Conservation (phyloP, 2,797 vertebrate genomes). For the Neomorphus geoffroyi region DNA sequence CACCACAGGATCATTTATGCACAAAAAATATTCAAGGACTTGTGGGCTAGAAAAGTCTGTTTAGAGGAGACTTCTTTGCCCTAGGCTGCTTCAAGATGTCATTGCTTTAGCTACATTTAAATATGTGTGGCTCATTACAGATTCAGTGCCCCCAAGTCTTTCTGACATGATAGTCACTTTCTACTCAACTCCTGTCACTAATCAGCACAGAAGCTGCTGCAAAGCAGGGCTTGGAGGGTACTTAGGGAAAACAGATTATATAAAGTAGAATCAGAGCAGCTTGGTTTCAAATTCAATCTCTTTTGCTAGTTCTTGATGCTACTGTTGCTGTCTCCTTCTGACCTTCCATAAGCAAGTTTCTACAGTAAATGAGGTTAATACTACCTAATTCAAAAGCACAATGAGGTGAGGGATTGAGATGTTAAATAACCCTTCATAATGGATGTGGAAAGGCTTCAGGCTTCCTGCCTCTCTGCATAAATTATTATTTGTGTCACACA, state of each 20-base stretch:
- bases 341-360: constrained; percentile 6
- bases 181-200: background rate
- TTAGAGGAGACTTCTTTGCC: constrained; percentile 32
- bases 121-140: background rate
- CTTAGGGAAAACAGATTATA: constrained; percentile 4
- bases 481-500: background rate
- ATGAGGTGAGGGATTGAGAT: background rate
- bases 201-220: background rate
- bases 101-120: constrained; percentile 13
- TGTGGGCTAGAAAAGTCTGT: constrained; percentile 15
- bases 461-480: background rate
- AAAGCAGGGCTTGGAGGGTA: background rate
- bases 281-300: background rate
- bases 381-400: background rate
- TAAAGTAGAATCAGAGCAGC: background rate
- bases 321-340: background rate
- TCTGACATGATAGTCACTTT: background rate
- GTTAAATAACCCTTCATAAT: background rate
- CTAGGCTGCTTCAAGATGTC: constrained; percentile 37
- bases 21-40: constrained; percentile 21
- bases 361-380: background rate
- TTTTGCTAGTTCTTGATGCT: background rate
- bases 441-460: background rate
- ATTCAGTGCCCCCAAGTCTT: background rate
- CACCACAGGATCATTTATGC: constrained; percentile 20